Evolutionary conservation across 2,888 invertebrate genomes (phyloP), one percentile per base, ranked within the genome.

Genomic region (Leptopilina myrica): DNA sequence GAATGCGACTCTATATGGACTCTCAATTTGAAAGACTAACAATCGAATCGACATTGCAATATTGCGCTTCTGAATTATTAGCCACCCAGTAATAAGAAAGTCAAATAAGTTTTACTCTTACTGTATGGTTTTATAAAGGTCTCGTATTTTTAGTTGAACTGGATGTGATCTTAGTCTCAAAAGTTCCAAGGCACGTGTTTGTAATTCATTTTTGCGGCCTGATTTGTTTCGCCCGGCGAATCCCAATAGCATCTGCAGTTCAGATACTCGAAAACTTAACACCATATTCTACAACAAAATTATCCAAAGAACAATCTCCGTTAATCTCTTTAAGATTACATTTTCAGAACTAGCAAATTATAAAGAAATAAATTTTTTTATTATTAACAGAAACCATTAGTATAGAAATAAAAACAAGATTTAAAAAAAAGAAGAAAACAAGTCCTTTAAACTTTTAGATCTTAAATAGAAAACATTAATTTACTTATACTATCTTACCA

Each of bases 171-270:
- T 93, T 83, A 93, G 93, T 88, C 94, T 94, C 80, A 97, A 92
- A 84, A 97, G 93, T 89, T 95, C 94, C 85, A 96, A 89, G 80
- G 96, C 96, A 88, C 97, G 93, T 81, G 94, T 93, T 92, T 96
- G 95, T 79, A 97, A 93, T 92, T 97, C 97, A 88, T 93, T 94
- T 93, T 97, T 97, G 89, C 96, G 93, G 83, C 97, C 97, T 87
- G 95, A 94, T 92, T 96, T 96, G 89, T 95, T 96, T 91, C 95
- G 94, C 85, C 96, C 96, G 86, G 96, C 95, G 92, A 94, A 96
- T 89, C 95, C 95, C 90, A 97, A 93, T 90, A 97, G 93, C 92
- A 95, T 95, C 93, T 97, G 96, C 90, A 97, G 95, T 92, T 97
- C 97, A 91, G 96, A 95, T 87, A 97, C 96, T 88, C 97, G 95